A percentile compares a stretch with the other conserved stretches of the same genome.
Evolutionary conservation across 2,113 vertebrate genomes (phyloP).

Genomic region (Pygoscelis adeliae): DNA sequence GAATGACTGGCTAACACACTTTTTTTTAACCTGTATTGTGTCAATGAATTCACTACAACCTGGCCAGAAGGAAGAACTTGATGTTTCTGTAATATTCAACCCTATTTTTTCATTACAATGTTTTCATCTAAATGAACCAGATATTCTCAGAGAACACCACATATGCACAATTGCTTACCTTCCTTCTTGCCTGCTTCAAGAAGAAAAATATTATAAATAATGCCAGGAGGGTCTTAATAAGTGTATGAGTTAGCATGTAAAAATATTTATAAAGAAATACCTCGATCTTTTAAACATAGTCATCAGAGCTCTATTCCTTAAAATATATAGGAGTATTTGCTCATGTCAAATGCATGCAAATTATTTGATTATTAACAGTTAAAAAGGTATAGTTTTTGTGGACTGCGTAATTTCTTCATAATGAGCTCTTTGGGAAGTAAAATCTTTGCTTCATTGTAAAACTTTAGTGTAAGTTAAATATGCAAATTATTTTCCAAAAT

Average conservation of each 20-base stretch:
- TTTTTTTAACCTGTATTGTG: not conserved
- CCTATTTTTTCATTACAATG: not conserved
- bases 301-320: not conserved
- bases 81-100: not conserved
- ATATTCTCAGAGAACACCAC: not conserved
- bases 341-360: not conserved
- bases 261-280: not conserved
- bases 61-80: not conserved
- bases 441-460: not conserved
- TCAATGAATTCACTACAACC: not conserved
- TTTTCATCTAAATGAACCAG: not conserved
- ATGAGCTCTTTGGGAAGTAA: not conserved
- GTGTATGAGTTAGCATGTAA: not conserved
- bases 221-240: rapidly evolving
- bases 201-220: not conserved
- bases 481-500: not conserved
- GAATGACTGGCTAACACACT: not conserved
- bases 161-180: not conserved
- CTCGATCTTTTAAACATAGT: not conserved
- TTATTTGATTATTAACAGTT: not conserved
- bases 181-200: not conserved
- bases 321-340: not conserved
- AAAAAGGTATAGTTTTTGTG: not conserved
- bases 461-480: not conserved
- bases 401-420: not conserved